Evolutionary conservation across 2,113 vertebrate species (phyloP).

Genomic region (Neodontobutis hainanensis): DNA sequence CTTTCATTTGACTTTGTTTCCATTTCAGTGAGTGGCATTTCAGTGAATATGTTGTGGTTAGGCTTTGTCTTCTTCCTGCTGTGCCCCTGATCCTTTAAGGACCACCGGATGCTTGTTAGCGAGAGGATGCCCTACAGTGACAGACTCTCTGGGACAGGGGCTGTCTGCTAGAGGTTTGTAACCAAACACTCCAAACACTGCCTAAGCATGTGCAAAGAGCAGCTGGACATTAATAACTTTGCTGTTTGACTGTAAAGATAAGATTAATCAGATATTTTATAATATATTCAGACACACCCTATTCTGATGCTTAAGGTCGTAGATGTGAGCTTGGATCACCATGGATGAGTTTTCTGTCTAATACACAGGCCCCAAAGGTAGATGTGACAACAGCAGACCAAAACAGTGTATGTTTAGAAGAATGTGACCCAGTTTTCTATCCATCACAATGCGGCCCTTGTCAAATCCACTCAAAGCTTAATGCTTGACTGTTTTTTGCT

Average conservation of each 20-base stretch:
- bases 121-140: neutral
- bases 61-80: slow-evolving; percentile 22
- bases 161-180: slow-evolving; percentile 1
- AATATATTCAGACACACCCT: neutral
- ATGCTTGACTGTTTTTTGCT: too few relatives aligned
- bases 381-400: neutral
- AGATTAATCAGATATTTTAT: neutral
- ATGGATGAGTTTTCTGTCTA: too few relatives aligned
- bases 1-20: slow-evolving; percentile 60
- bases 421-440: neutral
- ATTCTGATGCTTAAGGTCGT: too few relatives aligned
- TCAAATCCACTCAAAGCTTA: neutral
- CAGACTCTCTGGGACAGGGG: neutral
- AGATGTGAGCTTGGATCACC: too few relatives aligned
- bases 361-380: neutral
- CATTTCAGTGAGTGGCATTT: slow-evolving; percentile 37
- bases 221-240: too few relatives aligned
- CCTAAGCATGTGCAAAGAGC: neutral
- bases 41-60: slow-evolving; percentile 22
- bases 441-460: neutral
- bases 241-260: neutral
- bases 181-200: neutral
- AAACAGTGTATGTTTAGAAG: neutral
- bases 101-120: slow-evolving; percentile 8
- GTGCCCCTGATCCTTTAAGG: slow-evolving; percentile 34